Evolutionary conservation across 2,888 invertebrate genomes (phyloP), one percentile per base, ranked within the genome.

Genomic region (Kuschelorhynchus macadamiae): DNA sequence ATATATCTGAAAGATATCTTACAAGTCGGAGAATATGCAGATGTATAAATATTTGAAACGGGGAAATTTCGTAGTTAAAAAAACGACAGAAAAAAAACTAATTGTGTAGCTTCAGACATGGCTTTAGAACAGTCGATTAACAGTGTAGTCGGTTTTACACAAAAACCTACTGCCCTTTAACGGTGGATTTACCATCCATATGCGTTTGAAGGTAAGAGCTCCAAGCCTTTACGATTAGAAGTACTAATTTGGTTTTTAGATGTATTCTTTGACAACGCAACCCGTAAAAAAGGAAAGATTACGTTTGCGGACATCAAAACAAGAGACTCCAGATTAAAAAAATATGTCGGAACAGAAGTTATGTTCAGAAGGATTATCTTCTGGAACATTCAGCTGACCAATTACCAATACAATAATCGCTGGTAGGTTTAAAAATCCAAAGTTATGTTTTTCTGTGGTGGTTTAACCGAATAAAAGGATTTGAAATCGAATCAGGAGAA

Each of bases 141-240:
- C n/a, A 36, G 11, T 36, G 36, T 12, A 12, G 12, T 11, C 2
- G n/a, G 36, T 11, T 12, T 36, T 36, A 11, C 9, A n/a, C 36
- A 36, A 36, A 36, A 36, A 36, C 36, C 36, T 36, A 36, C 36
- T 36, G 36, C 36, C 36, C 12, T 36, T 36, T 36, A 7, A 25
- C 3, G 36, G 11, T 36, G 36, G 36, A 36, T 36, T 4, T 11
- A 36, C 36, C 11, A 3, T 4, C 11, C 36, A 36, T n/a, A 25
- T 25, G 25, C 36, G 36, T n/a, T 32, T 32, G 32, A 36, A 36
- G 5, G 36, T 36, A 36, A 36, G 12, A 36, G 36, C 36, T 36
- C 11, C 12, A 36, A 7, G 12, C 12, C 12, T 9, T 36, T 36
- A 36, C 36, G 11, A 12, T 3, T 36, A 36, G 36, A 36, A 11